These are phyloP conservation scores for Philopotamus ludificatus DNA, from an alignment of 1,140 invertebrate species.

Conservation along the genomic window DNA sequence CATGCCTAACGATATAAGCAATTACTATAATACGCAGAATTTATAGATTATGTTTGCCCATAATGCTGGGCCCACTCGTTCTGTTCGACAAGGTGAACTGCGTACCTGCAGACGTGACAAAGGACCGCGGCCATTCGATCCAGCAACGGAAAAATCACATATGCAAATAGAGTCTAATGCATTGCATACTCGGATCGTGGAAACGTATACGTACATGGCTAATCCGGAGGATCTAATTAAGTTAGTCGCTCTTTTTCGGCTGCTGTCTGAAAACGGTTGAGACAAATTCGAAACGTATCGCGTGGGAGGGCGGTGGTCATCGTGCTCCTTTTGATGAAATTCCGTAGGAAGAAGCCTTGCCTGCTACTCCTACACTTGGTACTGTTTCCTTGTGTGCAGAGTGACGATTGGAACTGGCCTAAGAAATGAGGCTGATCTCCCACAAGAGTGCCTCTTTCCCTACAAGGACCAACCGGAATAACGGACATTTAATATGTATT, in stretches of 20 bases:
- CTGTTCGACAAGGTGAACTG: conserved; percentile 15
- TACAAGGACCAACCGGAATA: conserved; percentile 30
- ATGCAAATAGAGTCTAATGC: too few species aligned
- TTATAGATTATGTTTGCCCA: conserved; percentile 21
- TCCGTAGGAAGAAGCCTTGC: conserved; percentile 28
- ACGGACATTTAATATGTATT: too few species aligned
- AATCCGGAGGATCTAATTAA: background rate
- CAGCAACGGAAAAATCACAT: too few species aligned
- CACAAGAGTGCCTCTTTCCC: conserved; percentile 25
- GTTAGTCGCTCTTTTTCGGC: too few species aligned
- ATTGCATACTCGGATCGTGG: background rate
- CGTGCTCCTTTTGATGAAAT: conserved; percentile 35
- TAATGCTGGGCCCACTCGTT: conserved; percentile 11
- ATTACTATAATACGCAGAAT: conserved; percentile 24
- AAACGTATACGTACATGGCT: background rate
- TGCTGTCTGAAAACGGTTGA: background rate
- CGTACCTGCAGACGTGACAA: conserved; percentile 12
- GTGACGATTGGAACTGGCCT: background rate
- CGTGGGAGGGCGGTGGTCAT: conserved; percentile 28
- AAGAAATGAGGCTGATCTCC: conserved; percentile 17
- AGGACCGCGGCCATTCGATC: background rate
- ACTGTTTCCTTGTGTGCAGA: conserved; percentile 13
- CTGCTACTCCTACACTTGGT: conserved; percentile 14
- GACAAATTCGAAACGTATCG: conserved; percentile 3
- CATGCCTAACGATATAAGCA: conserved; percentile 9